Percentiles rank a stretch among this genome's conserved stretches.
Evolutionary conservation across 1,140 invertebrate species (phyloP).

Genomic region (Caenorhabditis remanei): DNA sequence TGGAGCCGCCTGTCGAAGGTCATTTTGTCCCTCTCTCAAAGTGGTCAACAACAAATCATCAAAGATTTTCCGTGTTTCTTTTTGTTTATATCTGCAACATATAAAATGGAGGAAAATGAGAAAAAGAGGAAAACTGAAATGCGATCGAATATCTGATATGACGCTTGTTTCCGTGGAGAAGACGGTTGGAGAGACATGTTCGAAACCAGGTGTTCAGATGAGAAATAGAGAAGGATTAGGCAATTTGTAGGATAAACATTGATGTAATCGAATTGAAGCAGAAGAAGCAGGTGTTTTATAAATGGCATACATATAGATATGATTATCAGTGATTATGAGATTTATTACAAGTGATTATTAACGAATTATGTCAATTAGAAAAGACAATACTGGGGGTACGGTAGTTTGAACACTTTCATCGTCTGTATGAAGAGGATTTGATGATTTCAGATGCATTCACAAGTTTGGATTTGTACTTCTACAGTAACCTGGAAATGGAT

Average conservation of each 20-base stretch:
- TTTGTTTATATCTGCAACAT: conserved; percentile 33
- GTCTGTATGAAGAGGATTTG: too few species aligned
- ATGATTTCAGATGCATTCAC: too few species aligned
- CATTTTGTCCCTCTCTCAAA: not conserved
- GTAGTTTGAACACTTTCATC: too few species aligned
- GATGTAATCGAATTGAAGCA: not conserved
- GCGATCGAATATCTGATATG: conserved; percentile 44
- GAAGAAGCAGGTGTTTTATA: not conserved
- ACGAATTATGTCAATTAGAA: too few species aligned
- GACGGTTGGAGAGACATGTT: not conserved
- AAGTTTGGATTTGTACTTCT: too few species aligned
- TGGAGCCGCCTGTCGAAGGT: conserved; percentile 41
- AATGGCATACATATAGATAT: not conserved
- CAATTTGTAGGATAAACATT: conserved; percentile 50
- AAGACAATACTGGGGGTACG: too few species aligned
- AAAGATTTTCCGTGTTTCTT: conserved; percentile 30
- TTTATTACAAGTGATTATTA: not conserved
- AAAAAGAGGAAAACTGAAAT: conserved; percentile 47
- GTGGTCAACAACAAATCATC: conserved; percentile 13
- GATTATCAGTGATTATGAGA: conserved; percentile 44
- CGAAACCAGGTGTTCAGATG: conserved; percentile 39
- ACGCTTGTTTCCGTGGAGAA: conserved; percentile 37
- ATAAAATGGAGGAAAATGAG: not conserved
- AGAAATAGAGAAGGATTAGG: conserved; percentile 3
- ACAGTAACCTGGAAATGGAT: too few species aligned